Conservation (phyloP, 2,888 invertebrate genomes). For the Sarcophaga rosellei region DNA sequence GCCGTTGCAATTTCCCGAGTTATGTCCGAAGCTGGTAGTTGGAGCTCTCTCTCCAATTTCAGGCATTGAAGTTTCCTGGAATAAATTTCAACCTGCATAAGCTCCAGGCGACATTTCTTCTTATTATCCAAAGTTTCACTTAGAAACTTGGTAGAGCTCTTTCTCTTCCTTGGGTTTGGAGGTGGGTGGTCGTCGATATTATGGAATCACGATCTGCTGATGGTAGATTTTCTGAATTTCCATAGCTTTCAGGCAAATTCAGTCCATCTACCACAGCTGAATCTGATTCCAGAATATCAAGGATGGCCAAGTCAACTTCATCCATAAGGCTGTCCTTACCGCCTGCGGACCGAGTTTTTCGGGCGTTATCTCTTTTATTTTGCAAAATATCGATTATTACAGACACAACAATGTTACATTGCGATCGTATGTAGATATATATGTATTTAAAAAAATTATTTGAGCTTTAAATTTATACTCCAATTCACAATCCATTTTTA, state of each 20-base stretch:
- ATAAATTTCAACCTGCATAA: slow-evolving; percentile 55
- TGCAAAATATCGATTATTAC: background rate
- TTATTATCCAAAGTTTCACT: slow-evolving; percentile 47
- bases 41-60: slow-evolving; percentile 51
- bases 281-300: slow-evolving; percentile 48
- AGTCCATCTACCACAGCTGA: slow-evolving; percentile 42
- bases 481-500: background rate
- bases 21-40: slow-evolving; percentile 32
- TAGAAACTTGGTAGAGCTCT: slow-evolving; percentile 53
- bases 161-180: slow-evolving; percentile 43
- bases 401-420: background rate
- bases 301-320: slow-evolving; percentile 46
- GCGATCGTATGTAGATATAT: too few relatives aligned
- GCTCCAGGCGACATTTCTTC: slow-evolving; percentile 57
- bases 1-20: too few relatives aligned
- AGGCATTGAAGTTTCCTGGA: slow-evolving; percentile 53
- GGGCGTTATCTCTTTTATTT: background rate
- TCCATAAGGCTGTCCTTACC: slow-evolving; percentile 20
- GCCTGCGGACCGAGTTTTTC: background rate
- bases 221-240: too few relatives aligned
- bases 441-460: background rate
- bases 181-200: slow-evolving; percentile 22
- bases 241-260: background rate
- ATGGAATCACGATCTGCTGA: too few relatives aligned
- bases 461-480: background rate